phyloP scores from a whole-genome alignment of 2,888 invertebrate genomes.

The Arge pagana region DNA sequence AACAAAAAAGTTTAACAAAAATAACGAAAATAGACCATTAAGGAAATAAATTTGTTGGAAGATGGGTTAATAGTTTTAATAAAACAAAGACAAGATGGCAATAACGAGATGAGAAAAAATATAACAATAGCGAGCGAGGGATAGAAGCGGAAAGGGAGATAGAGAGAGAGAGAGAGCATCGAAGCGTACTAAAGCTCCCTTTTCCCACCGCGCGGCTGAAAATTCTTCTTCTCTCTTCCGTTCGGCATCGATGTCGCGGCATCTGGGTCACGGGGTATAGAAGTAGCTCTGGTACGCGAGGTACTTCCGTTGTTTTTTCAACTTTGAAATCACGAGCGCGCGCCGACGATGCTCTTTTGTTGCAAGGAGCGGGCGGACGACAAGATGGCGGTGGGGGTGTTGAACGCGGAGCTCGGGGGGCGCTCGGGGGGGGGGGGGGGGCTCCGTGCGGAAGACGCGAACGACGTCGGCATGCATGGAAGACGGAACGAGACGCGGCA shows the following conservation, averaged over 20 bases:
- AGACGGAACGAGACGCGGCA: too few relatives aligned
- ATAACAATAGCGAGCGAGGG: not conserved
- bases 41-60: too few relatives aligned
- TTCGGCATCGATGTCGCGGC: not conserved
- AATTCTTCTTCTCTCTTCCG: slow-evolving; percentile 1
- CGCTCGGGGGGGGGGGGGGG: slow-evolving; percentile 15
- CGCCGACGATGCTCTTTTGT: too few relatives aligned
- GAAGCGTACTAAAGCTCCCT: too few relatives aligned
- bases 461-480: slow-evolving; percentile 31
- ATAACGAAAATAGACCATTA: too few relatives aligned
- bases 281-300: not conserved
- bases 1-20: too few relatives aligned
- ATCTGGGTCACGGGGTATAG: slow-evolving; percentile 10
- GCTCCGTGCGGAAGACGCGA: slow-evolving; percentile 5
- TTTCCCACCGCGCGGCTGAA: slow-evolving; percentile 2
- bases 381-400: slow-evolving; percentile 20
- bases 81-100: too few relatives aligned
- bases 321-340: too few relatives aligned
- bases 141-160: not conserved
- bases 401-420: slow-evolving; percentile 32
- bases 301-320: not conserved
- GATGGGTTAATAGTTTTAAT: too few relatives aligned
- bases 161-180: not conserved
- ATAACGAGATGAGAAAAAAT: too few relatives aligned
- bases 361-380: too few relatives aligned